These are phyloP conservation scores for Geotrupes spiniger DNA, from an alignment of 2,888 invertebrate genomes.

Conservation along the genomic window DNA sequence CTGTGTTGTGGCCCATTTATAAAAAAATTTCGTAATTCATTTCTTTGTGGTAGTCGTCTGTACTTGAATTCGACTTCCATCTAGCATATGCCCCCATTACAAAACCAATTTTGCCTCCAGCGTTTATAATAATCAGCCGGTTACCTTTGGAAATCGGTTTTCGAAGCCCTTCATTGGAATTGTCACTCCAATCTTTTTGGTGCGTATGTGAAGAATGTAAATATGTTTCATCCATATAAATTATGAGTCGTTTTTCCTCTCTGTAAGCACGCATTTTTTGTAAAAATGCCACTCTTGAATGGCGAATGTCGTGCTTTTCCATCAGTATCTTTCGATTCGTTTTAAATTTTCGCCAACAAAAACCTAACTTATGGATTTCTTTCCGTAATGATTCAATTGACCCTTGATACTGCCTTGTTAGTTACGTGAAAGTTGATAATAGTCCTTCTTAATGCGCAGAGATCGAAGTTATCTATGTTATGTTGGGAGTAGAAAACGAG, in stretches of 20 bases:
- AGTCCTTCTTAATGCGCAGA: too few relatives aligned
- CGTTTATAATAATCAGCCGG: slow-evolving; percentile 26
- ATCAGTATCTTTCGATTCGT: slow-evolving; percentile 15
- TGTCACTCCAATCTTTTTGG: slow-evolving; percentile 23
- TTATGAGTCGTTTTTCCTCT: slow-evolving; percentile 11
- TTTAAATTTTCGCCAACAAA: slow-evolving; percentile 12
- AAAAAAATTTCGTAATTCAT: slow-evolving; percentile 35
- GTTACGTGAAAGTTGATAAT: too few relatives aligned
- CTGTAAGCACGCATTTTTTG: slow-evolving; percentile 8
- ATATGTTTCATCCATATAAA: slow-evolving; percentile 24
- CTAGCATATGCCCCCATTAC: slow-evolving; percentile 8
- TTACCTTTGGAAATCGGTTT: slow-evolving; percentile 28
- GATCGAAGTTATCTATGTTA: too few relatives aligned
- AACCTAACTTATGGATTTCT: slow-evolving; percentile 10
- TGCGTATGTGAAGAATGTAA: slow-evolving; percentile 18
- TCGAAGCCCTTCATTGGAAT: slow-evolving; percentile 17
- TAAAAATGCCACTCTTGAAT: not conserved
- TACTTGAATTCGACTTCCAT: slow-evolving; percentile 15
- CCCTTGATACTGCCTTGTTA: too few relatives aligned
- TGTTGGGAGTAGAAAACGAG: too few relatives aligned
- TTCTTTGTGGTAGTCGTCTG: slow-evolving; percentile 34
- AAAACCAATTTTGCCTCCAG: slow-evolving; percentile 16
- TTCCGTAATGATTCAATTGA: too few relatives aligned
- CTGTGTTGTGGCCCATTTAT: slow-evolving; percentile 31
- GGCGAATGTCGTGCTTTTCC: slow-evolving; percentile 6